phyloP scores from a whole-genome alignment of 2,113 vertebrate species.

The Blennius ocellaris region DNA sequence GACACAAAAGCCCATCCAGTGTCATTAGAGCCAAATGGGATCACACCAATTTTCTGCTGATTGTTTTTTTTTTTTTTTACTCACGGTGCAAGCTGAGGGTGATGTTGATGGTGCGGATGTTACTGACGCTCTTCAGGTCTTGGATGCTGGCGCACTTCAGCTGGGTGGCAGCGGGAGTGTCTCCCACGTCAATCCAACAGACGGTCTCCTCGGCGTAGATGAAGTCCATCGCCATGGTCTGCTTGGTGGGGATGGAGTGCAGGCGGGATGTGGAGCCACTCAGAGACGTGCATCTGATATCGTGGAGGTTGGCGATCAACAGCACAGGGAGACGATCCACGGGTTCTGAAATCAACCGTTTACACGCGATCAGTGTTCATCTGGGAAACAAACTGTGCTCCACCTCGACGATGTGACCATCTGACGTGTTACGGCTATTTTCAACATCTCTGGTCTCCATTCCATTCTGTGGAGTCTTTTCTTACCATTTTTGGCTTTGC shows the following conservation, averaged over 20 bases:
- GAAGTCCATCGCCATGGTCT: constrained; percentile 98
- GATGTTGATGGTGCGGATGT: constrained; percentile 92
- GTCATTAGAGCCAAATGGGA: background rate
- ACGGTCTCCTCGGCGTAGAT: constrained; percentile 91
- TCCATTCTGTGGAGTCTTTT: background rate
- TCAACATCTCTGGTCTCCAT: constrained; percentile 4
- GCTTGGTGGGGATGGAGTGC: constrained; percentile 90
- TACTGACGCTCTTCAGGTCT: constrained; percentile 90
- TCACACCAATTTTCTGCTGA: too few relatives aligned
- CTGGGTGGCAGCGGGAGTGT: constrained; percentile 88
- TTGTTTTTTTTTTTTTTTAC: constrained; percentile 56
- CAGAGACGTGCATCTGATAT: constrained; percentile 93
- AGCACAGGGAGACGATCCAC: constrained; percentile 93
- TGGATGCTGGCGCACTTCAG: constrained; percentile 95
- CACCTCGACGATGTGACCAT: constrained; percentile 4
- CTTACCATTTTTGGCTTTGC: constrained; percentile 97
- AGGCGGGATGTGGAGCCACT: constrained; percentile 87
- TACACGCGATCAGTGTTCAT: background rate
- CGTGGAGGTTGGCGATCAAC: constrained; percentile 95
- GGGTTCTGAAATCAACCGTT: constrained; percentile 36
- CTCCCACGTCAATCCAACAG: constrained; percentile 96
- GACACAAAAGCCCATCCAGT: background rate
- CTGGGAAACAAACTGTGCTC: constrained; percentile 1
- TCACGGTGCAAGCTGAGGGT: constrained; percentile 96
- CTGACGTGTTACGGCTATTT: background rate